Evolutionary conservation across 2,888 invertebrate genomes (phyloP), one percentile per base, ranked within the genome.

Genomic region (Drosophila hamatofila): DNA sequence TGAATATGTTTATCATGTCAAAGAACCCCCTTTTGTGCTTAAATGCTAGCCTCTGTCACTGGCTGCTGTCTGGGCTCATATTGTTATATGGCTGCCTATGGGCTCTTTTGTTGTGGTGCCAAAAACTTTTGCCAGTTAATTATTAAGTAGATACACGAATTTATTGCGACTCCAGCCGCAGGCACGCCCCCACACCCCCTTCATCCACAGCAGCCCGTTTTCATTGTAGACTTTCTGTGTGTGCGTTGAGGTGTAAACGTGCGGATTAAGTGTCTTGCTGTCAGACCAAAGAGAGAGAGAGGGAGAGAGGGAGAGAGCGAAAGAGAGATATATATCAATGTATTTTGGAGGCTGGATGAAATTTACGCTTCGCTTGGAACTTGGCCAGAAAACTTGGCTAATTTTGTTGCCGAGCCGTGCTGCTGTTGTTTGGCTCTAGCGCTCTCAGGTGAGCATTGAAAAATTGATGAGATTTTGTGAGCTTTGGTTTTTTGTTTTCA

Each of bases 71-170:
- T 44, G 18, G 21, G 59, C 42, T 71, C 78, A 66, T 46, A 60
- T 80, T 81, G 52, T 60, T 62, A 14, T 70, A 23, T 30, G 57
- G 16, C 44, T 35, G 51, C 30, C 37, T 25, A 39, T 75, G 59
- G 46, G 58, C 35, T 46, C 66, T 56, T 65, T 70, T 76, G 68
- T 69, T 64, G 59, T 58, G 72, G 54, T 72, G 58, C 48, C 60
- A 54, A 66, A 72, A 77, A 83, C 73, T 81, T 81, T 83, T 56
- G 59, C 71, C 66, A 80, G 89, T 86, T 86, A 90, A 86, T 86
- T 90, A 90, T 86, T 90, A 87, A 90, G 88, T 75, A 84, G 88
- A 90, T 87, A 89, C 85, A 83, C 74, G 81, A 87, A 87, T 90
- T 81, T 84, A 79, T 87, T 81, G 72, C 61, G 78, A 83, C 56